A percentile compares a stretch with the other conserved stretches of the same genome.
phyloP scores from a whole-genome alignment of 2,888 invertebrate species.

The Ichneumon xanthorius region DNA sequence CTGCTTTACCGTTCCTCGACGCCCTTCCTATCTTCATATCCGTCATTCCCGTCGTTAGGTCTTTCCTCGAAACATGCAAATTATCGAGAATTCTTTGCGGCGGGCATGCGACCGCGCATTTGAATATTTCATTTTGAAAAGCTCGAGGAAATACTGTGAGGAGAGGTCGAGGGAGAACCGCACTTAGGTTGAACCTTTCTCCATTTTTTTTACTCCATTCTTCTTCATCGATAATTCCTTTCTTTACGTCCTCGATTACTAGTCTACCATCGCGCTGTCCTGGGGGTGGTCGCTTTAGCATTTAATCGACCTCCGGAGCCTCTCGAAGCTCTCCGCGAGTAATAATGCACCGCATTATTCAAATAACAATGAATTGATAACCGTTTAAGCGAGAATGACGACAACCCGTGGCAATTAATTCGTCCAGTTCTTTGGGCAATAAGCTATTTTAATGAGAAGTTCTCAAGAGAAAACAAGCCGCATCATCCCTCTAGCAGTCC shows the following conservation, averaged over 20 bases:
- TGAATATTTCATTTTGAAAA: conserved; percentile 66
- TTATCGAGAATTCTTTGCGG: conserved; percentile 40
- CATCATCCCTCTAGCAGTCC: not conserved
- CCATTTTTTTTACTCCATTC: not conserved
- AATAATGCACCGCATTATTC: not conserved
- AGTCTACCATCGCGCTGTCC: not conserved
- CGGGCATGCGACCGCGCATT: conserved; percentile 48
- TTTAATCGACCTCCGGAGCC: not conserved
- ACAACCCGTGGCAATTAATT: not conserved
- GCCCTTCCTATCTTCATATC: conserved; percentile 44
- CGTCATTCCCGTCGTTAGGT: conserved; percentile 35
- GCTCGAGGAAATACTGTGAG: conserved; percentile 18
- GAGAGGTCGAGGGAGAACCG: not conserved
- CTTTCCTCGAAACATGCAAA: conserved; percentile 60
- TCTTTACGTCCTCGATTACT: not conserved
- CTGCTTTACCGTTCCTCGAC: conserved; percentile 20
- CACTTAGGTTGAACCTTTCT: not conserved
- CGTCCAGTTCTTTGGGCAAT: not conserved
- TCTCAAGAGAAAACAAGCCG: not conserved
- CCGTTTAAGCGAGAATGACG: not conserved
- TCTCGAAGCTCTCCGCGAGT: not conserved
- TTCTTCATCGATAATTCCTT: not conserved
- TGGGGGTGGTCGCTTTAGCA: not conserved
- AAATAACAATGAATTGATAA: not conserved
- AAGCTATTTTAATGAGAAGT: not conserved